Conservation (phyloP, 2,888 invertebrate genomes). For the Ernsta delagoae region DNA sequence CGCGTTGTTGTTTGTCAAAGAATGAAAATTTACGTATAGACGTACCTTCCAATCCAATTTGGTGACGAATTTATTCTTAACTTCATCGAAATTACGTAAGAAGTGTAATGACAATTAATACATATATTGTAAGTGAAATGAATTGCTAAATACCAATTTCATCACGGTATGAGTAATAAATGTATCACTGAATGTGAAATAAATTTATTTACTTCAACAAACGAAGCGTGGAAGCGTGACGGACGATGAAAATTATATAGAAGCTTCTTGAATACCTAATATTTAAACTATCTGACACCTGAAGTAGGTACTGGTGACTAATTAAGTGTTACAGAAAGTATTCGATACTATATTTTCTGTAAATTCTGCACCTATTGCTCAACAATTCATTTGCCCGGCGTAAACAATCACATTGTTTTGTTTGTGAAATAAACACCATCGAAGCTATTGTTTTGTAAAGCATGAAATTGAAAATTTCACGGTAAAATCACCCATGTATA, state of each 20-base stretch:
- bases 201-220: constrained; percentile 12
- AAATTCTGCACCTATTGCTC: background rate
- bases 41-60: background rate
- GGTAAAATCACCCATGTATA: background rate
- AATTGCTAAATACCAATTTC: constrained; percentile 15
- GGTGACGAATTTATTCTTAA: background rate
- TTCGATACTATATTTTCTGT: background rate
- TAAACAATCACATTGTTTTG: background rate
- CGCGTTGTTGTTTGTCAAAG: too few relatives aligned
- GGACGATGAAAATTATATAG: constrained; percentile 10
- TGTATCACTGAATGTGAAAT: constrained; percentile 12
- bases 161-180: constrained; percentile 21
- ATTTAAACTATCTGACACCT: constrained; percentile 5
- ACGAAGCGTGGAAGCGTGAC: constrained; percentile 24
- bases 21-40: background rate
- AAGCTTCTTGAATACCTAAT: constrained; percentile 25
- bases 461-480: constrained; percentile 9
- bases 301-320: background rate
- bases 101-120: background rate
- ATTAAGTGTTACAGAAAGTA: background rate
- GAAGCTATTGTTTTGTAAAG: background rate
- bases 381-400: background rate
- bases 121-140: constrained; percentile 6
- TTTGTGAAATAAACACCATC: background rate
- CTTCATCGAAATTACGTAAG: constrained; percentile 4